These are phyloP conservation scores for Tribolium madens DNA, from an alignment of 1,140 invertebrate genomes.

Conservation along the genomic window DNA sequence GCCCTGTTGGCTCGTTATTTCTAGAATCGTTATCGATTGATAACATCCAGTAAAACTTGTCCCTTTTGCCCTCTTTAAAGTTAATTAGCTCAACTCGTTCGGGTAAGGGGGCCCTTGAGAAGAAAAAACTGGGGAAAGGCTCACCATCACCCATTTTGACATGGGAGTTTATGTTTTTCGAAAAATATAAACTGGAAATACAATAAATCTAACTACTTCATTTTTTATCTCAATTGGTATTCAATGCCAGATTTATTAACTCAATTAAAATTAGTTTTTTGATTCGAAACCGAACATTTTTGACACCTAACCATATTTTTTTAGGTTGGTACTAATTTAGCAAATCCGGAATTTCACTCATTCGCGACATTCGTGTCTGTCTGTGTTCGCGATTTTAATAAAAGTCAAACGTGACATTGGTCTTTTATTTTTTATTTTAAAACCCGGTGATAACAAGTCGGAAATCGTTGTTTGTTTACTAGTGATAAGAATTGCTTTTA, in stretches of 20 bases:
- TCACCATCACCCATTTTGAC: constrained; percentile 2
- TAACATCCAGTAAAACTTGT: constrained; percentile 51
- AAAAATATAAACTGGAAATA: background rate
- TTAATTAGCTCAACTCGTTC: constrained; percentile 47
- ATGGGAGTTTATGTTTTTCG: constrained; percentile 3
- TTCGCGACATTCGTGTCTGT: no score
- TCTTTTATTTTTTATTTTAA: constrained; percentile 11
- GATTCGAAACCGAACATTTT: no score
- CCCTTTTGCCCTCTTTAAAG: constrained; percentile 45
- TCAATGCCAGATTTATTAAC: no score
- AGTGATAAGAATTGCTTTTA: background rate
- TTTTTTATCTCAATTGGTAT: no score
- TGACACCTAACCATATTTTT: background rate
- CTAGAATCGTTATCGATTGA: constrained; percentile 40
- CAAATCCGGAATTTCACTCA: background rate
- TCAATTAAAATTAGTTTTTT: no score
- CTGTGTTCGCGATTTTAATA: background rate
- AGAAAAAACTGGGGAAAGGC: constrained; percentile 54
- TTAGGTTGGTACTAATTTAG: background rate
- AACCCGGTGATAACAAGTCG: background rate
- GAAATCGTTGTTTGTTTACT: constrained; percentile 20
- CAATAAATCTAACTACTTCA: background rate
- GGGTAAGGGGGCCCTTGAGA: constrained; percentile 49
- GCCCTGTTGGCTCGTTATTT: background rate
- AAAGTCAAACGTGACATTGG: constrained; percentile 13